Evolutionary conservation across 2,113 vertebrate species (phyloP).

Genomic region (Hemichromis elongatus): DNA sequence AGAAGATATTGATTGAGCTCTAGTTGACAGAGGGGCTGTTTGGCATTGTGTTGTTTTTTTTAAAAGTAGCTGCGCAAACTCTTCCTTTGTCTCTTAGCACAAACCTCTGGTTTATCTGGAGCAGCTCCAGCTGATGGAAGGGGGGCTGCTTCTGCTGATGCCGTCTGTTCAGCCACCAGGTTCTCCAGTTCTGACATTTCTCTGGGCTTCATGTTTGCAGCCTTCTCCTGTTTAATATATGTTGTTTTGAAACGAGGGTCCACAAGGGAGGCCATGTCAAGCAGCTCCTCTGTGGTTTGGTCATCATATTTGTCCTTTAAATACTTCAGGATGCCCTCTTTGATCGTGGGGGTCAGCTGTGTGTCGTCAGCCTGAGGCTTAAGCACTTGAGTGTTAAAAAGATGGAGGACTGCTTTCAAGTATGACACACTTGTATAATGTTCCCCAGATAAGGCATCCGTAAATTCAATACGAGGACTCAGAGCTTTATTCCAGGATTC

Average conservation of each 20-base stretch:
- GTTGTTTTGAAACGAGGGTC: background rate
- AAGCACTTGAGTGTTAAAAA: background rate
- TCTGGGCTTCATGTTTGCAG: background rate
- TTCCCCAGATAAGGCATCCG: fast-evolving
- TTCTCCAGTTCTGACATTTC: background rate
- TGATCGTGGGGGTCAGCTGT: background rate
- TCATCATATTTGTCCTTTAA: background rate
- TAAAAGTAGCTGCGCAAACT: background rate
- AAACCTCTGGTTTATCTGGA: background rate
- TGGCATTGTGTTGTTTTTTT: background rate
- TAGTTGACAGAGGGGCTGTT: background rate
- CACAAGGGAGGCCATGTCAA: background rate
- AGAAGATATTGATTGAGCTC: background rate
- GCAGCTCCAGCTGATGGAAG: background rate
- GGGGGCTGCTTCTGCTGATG: background rate
- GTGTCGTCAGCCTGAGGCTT: background rate
- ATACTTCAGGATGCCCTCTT: background rate
- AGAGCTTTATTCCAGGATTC: background rate
- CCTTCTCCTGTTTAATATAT: background rate
- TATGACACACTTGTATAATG: background rate
- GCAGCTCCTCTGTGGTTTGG: background rate
- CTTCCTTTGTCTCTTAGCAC: background rate
- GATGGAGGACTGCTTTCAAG: background rate
- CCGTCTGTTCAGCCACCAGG: background rate
- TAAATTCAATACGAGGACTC: fast-evolving